Evolutionary conservation across 2,797 vertebrate genomes (phyloP).

Genomic region (Sebastes elongatus): DNA sequence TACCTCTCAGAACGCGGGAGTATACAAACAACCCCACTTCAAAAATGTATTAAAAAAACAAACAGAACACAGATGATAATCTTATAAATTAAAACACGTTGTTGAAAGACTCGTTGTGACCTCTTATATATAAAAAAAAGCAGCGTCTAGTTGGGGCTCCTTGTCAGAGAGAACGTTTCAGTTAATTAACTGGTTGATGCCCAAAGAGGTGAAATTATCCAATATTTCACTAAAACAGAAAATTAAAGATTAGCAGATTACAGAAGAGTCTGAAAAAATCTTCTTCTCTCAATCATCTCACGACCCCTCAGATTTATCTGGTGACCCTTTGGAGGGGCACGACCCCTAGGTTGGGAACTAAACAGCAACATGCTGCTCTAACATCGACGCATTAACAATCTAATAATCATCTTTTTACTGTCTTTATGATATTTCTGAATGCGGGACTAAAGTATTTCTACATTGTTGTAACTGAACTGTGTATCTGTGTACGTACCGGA

Average conservation of each 20-base stretch:
- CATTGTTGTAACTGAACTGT: background rate
- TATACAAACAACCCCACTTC: too few relatives aligned
- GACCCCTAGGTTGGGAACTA: background rate
- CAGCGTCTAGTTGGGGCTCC: background rate
- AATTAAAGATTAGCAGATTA: background rate
- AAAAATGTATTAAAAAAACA: too few relatives aligned
- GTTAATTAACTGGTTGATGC: background rate
- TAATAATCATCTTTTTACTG: background rate
- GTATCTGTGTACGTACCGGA: constrained; percentile 77
- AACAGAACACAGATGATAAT: too few relatives aligned
- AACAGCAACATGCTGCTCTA: background rate
- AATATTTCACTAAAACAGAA: background rate
- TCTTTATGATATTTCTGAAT: background rate
- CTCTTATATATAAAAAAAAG: background rate
- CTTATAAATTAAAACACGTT: background rate
- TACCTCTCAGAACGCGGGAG: too few relatives aligned
- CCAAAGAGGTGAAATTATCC: background rate
- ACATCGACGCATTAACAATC: background rate
- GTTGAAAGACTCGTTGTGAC: background rate
- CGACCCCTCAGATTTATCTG: background rate
- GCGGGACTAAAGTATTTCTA: background rate
- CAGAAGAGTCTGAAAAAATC: background rate
- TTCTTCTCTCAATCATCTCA: background rate
- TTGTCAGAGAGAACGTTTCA: background rate
- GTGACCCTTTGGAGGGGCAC: background rate